Evolutionary conservation across 2,113 vertebrate genomes (phyloP), one percentile per base, ranked within the genome.

Genomic region (Saguinus midas): DNA sequence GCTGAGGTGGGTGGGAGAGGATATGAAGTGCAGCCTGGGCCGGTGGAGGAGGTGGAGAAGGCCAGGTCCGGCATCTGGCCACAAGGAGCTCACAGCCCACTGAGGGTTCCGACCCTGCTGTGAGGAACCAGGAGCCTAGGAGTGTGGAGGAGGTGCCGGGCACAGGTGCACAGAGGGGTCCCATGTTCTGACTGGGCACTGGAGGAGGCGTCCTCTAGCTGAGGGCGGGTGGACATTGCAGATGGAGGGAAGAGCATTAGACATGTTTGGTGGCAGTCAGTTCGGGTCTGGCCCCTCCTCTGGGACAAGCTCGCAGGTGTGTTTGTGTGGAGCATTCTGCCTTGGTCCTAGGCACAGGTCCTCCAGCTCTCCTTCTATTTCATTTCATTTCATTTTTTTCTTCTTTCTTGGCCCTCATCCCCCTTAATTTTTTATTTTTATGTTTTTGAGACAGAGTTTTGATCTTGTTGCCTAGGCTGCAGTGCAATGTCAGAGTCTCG

Each of bases 41-140:
- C 43, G 6, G 0, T 8, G 8, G 50, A 61, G 68, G 84, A 58
- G 45, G n/a, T 1, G 0, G 43, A 14, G 80, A 50, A 25, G 18
- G 57, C 52, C 79, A 10, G 48, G 12, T 84, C 52, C 48, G 37
- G 9, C 35, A 16, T 40, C 64, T 23, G 85, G 10, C n/a, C 40
- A 32, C 37, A 52, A 16, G 43, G 52, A 45, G 45, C 43, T 11
- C 70, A 37, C 8, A 52, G 83, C 52, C 40, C 43, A 17, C 61
- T 9, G 5, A 25, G 52, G 13, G 66, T n/a, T 70, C 23, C 27
- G 66, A 32, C 2, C 25, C 29, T 2, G 25, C 13, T 23, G 18
- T 50, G 58, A 7, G 2, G 27, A 73, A 16, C 50, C 40, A 50
- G 73, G 94, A 29, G 45, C 82, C 20, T 20, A 29, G 52, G 68